Evolutionary conservation across 2,888 invertebrate species (phyloP).

Genomic region (Chrysomela aeneicollis): DNA sequence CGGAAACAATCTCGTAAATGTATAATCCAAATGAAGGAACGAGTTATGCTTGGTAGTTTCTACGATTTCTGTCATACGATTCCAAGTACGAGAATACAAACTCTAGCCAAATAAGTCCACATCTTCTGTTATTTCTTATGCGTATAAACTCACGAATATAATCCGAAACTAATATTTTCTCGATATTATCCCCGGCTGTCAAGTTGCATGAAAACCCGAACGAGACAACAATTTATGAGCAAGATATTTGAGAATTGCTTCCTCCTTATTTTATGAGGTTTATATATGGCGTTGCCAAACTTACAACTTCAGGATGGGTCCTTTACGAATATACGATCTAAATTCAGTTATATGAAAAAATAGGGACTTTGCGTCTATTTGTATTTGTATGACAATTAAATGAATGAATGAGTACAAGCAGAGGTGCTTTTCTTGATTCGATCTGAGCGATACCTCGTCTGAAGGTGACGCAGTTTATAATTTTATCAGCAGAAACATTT

Average conservation of each 20-base stretch:
- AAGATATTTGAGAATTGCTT: not conserved
- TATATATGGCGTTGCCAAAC: not conserved
- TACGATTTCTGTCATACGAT: not conserved
- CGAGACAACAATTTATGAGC: not conserved
- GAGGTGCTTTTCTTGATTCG: too few species aligned
- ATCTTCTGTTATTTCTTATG: not conserved
- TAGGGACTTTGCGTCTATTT: too few species aligned
- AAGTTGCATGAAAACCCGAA: not conserved
- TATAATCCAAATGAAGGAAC: too few species aligned
- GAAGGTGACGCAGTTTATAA: too few species aligned
- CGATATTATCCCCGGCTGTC: not conserved
- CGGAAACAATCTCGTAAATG: too few species aligned
- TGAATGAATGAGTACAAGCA: too few species aligned
- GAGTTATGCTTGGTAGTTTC: too few species aligned
- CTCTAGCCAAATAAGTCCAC: not conserved
- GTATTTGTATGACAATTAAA: too few species aligned
- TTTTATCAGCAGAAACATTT: too few species aligned
- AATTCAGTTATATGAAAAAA: too few species aligned
- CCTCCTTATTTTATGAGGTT: not conserved
- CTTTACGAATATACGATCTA: too few species aligned
- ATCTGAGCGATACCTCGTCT: too few species aligned
- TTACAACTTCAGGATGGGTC: not conserved
- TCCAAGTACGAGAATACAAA: not conserved
- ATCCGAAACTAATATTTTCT: not conserved
- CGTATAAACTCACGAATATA: not conserved